A percentile compares a stretch with the other conserved stretches of the same genome.
Evolutionary conservation across 2,113 vertebrate genomes (phyloP).

Genomic region (Ptilonorhynchus violaceus): DNA sequence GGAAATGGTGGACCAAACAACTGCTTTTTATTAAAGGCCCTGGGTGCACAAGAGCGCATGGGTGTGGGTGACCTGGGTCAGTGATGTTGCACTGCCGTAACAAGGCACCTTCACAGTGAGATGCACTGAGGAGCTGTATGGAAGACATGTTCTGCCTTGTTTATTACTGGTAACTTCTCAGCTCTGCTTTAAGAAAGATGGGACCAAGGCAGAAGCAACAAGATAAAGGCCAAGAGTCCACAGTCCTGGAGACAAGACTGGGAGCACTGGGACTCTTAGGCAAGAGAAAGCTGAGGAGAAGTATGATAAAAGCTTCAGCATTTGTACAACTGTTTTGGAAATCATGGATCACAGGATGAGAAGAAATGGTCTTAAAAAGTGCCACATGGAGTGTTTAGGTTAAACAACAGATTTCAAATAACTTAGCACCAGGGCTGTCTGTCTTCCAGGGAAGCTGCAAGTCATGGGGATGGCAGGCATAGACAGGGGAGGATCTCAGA

Average conservation of each 20-base stretch:
- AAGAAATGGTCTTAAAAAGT: background rate
- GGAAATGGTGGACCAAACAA: background rate
- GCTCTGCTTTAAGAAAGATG: background rate
- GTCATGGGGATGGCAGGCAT: accelerated
- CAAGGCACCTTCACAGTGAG: background rate
- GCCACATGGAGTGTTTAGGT: background rate
- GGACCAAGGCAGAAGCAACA: background rate
- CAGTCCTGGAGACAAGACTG: accelerated
- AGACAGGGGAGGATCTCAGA: background rate
- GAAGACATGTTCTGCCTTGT: background rate
- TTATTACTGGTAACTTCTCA: background rate
- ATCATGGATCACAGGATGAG: background rate
- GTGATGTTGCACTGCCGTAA: background rate
- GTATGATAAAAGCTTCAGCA: background rate
- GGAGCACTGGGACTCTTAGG: background rate
- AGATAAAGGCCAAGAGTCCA: background rate
- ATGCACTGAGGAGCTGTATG: background rate
- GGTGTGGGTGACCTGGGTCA: background rate
- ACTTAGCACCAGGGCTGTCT: background rate
- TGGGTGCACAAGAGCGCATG: no score
- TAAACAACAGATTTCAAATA: background rate
- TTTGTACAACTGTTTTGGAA: background rate
- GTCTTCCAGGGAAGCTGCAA: background rate
- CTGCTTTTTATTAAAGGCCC: background rate
- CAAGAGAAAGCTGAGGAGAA: background rate